Base-by-base conservation (phyloP, 2,888 invertebrate genomes). In the Folsomia candida region DNA sequence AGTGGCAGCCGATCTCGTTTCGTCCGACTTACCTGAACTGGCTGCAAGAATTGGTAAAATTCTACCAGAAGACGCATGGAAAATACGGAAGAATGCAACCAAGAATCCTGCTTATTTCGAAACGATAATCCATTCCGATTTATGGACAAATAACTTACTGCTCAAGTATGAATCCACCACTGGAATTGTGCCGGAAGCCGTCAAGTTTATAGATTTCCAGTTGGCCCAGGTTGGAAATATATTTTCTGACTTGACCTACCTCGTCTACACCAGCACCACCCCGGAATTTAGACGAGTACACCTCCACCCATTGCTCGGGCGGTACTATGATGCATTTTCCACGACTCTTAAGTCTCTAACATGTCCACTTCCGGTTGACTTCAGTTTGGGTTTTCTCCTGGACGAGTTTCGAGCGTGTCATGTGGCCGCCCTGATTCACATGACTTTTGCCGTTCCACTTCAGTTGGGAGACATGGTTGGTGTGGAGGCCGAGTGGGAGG, bases 61-160 rank as follows among this genome's bases (percentile, higher is more conserved):
- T 65, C 1, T 51, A n/a, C 54, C 64, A 24, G n/a, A n/a, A n/a
- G 58, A 51, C 4, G 29, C 1, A 4, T 3, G n/a, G 20, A 47
- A 59, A 51, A 60, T 67, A 25, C 26, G 27, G 4, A 9, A 14
- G 20, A 25, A 18, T 18, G 29, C 59, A 6, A 68, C 28, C 0
- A 71, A 59, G 20, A 70, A 70, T 58, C 24, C 2, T 14, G 65
- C 70, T 58, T 61, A 60, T 27, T 78, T 78, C 29, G 74, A 76
- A 11, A 71, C 70, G 0, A 1, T 78, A 20, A 70, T 70, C 51
- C 76, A 75, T 27, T 74, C 68, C 25, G 78, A 78, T 60, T 29
- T 77, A 0, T 78, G 78, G 78, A 59, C 58, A 1, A 78, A 77
- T 51, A 78, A 78, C 54, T 29, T 78, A 51, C 61, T 79, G 0